These are phyloP conservation scores for Oreochromis aureus DNA, from an alignment of 2,113 vertebrate genomes.

Conservation along the genomic window DNA sequence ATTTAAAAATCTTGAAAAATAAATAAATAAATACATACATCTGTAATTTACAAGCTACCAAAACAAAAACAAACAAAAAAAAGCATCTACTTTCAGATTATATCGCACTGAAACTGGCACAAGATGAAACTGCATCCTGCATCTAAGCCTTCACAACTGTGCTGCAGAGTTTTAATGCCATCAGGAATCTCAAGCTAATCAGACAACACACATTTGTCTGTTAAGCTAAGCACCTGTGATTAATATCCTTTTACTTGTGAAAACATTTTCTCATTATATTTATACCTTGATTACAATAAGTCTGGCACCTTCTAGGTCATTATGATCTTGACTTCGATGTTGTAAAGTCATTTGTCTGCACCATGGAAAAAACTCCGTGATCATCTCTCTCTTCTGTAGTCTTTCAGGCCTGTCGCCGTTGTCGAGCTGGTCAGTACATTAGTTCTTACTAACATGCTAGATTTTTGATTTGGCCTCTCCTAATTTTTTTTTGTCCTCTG, in stretches of 20 bases:
- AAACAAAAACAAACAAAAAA: neutral
- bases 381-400: neutral
- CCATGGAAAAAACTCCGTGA: neutral
- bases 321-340: neutral
- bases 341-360: neutral
- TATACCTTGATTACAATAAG: neutral
- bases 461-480: neutral
- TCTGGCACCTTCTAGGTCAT: neutral
- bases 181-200: neutral
- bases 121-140: neutral
- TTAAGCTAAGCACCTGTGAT: neutral
- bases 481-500: neutral
- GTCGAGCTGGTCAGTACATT: neutral
- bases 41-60: neutral
- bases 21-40: neutral
- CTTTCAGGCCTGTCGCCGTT: neutral
- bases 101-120: neutral
- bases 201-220: neutral
- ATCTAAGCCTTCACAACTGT: neutral
- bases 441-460: neutral
- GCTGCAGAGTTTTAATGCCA: neutral
- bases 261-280: neutral
- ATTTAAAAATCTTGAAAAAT: neutral
- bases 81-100: neutral
- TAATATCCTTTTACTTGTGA: neutral